Base-by-base conservation (phyloP, 2,888 invertebrate species). In the Apotomis capreana region DNA sequence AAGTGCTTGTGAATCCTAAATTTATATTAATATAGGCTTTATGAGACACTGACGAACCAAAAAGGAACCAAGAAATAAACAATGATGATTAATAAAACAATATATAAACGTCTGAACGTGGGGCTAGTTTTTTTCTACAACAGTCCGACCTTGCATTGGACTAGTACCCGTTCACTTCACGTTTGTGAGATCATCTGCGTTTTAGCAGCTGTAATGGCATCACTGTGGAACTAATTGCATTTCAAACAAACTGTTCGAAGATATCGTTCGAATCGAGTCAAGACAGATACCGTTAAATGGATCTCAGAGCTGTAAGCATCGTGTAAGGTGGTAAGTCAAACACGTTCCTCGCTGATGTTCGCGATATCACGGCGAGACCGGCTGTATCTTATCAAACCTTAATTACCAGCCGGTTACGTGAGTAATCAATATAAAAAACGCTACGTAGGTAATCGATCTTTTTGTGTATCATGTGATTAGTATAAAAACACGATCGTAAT, bases 111-210 rank as follows among this genome's bases (percentile, higher is more conserved):
- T 75, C 80, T 76, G 76, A 71, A 82, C 84, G 86, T 89, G 91
- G 92, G 87, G 92, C 92, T 92, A 93, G 78, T 91, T 92, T 92
- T 92, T 92, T 93, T 89, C 92, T 92, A 92, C 92, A 92, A 92
- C 92, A 92, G 74, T 78, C 78, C 75, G 75, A 79, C 79, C 79
- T 80, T 78, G 79, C 69, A 74, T 72, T 75, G 65, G 68, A 55
- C 36, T 54, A 54, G 54, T 57, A 49, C 26, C 65, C 65, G 65
- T 46, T 65, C 70, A n/a, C 49, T 51, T 46, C 46, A 70, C 26
- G 15, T 60, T 60, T 68, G 64, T 70, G 51, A 57, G 52, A 62
- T 67, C 65, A 15, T 61, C 65, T 67, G 49, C 59, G 58, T 52
- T 46, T 44, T 44, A 36, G 44, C 49, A 15, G 65, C 51, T 52